These are phyloP conservation scores for Caenorhabditis latens DNA, from an alignment of 1,140 invertebrate genomes.

Conservation along the genomic window DNA sequence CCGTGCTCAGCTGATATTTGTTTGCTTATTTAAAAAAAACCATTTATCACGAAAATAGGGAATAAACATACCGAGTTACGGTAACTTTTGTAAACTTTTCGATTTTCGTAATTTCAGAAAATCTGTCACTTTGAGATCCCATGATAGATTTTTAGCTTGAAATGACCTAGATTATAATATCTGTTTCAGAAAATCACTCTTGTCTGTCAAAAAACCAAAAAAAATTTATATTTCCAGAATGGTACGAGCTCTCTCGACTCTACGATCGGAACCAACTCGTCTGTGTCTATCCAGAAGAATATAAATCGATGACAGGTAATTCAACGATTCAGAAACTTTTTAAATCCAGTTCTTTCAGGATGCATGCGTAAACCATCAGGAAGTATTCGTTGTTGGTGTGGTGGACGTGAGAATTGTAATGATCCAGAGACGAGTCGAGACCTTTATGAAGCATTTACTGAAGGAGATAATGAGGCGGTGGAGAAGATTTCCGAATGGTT, in stretches of 20 bases:
- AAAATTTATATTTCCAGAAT: neutral
- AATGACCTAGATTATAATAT: neutral
- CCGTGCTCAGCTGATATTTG: no score
- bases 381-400: constrained; percentile 62
- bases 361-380: constrained; percentile 59
- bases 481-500: constrained; percentile 25
- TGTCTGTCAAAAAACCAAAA: no score
- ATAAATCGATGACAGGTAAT: constrained; percentile 56
- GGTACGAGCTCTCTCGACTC: constrained; percentile 58
- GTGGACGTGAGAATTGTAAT: constrained; percentile 57
- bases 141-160: no score
- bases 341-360: neutral
- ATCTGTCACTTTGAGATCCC: no score
- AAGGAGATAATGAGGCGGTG: constrained; percentile 28
- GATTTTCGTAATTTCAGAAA: no score
- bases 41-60: no score
- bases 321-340: neutral
- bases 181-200: neutral
- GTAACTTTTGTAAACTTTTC: no score
- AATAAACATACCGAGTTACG: no score
- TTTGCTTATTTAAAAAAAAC: no score
- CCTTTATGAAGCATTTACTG: constrained; percentile 53
- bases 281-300: constrained; percentile 61
- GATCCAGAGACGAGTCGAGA: constrained; percentile 58
- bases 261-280: constrained; percentile 61